Evolutionary conservation across 1,140 invertebrate species (phyloP).

Genomic region (Drosophila sucinea): DNA sequence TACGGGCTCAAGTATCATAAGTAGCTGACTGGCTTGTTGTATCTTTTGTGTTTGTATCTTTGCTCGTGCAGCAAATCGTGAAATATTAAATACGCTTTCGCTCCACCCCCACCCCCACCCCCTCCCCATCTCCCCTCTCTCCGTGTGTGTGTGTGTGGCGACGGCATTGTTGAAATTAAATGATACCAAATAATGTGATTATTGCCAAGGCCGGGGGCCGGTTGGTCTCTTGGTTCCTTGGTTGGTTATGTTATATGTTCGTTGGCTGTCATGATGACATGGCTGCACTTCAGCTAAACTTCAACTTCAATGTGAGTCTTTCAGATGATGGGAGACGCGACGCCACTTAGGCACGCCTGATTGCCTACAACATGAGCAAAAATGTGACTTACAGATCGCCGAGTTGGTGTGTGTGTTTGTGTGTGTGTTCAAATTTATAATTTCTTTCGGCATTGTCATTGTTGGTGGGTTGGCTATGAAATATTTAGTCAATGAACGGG

Average conservation of each 20-base stretch:
- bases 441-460: constrained; percentile 50
- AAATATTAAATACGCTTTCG: constrained; percentile 69
- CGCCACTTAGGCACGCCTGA: constrained; percentile 70
- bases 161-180: constrained; percentile 72
- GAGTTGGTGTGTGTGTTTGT: constrained; percentile 15
- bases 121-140: not conserved
- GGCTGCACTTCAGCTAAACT: constrained; percentile 46
- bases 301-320: constrained; percentile 60
- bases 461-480: constrained; percentile 32
- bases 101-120: not conserved
- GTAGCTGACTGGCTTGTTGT: constrained; percentile 53
- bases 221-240: not conserved
- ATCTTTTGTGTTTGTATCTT: constrained; percentile 46
- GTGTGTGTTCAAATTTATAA: constrained; percentile 49
- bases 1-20: constrained; percentile 65
- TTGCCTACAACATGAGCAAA: constrained; percentile 50
- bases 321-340: constrained; percentile 44
- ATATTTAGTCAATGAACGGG: constrained; percentile 70
- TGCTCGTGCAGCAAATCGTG: constrained; percentile 64
- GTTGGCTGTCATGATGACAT: constrained; percentile 44
- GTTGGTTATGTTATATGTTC: not conserved
- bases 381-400: constrained; percentile 38
- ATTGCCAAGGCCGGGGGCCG: constrained; percentile 30
- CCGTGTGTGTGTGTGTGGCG: not conserved
- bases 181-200: constrained; percentile 76